These are phyloP conservation scores for Hemiscyllium ocellatum DNA, from an alignment of 2,113 vertebrate genomes.

Conservation along the genomic window DNA sequence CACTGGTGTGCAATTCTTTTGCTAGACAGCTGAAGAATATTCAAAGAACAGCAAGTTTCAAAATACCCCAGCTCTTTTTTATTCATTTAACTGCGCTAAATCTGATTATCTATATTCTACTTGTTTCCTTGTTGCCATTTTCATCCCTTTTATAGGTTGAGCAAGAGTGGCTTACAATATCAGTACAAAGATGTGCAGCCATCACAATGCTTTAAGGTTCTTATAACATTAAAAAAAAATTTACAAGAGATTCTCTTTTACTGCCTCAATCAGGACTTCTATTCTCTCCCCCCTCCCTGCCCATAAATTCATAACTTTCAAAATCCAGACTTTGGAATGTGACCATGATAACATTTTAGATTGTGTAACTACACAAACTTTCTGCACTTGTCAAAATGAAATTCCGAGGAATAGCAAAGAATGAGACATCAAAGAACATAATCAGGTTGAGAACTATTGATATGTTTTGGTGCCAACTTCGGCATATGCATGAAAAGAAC, in stretches of 20 bases:
- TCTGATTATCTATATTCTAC: not conserved
- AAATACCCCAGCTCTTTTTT: constrained; percentile 15
- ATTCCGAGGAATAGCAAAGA: not conserved
- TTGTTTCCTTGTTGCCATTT: constrained; percentile 2
- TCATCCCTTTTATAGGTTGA: not conserved
- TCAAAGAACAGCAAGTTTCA: constrained; percentile 24
- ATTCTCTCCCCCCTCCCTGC: too few species aligned
- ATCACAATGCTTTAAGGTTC: not conserved
- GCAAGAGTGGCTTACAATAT: constrained; percentile 10
- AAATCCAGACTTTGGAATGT: constrained; percentile 31
- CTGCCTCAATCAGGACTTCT: not conserved
- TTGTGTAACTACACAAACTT: not conserved
- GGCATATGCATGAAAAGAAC: not conserved
- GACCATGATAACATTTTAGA: not conserved
- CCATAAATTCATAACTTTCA: constrained; percentile 16
- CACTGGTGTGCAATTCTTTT: not conserved
- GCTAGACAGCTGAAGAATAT: constrained; percentile 4
- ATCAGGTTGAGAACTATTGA: not conserved
- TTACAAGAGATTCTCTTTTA: not conserved
- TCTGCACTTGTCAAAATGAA: not conserved
- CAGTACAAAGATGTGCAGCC: constrained; percentile 3
- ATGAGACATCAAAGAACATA: constrained; percentile 7
- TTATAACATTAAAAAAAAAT: constrained; percentile 23
- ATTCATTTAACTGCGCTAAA: constrained; percentile 30
- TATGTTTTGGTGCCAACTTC: constrained; percentile 27